These are phyloP conservation scores for Leptopilina drosophilae DNA, from an alignment of 2,888 invertebrate genomes.

Conservation along the genomic window DNA sequence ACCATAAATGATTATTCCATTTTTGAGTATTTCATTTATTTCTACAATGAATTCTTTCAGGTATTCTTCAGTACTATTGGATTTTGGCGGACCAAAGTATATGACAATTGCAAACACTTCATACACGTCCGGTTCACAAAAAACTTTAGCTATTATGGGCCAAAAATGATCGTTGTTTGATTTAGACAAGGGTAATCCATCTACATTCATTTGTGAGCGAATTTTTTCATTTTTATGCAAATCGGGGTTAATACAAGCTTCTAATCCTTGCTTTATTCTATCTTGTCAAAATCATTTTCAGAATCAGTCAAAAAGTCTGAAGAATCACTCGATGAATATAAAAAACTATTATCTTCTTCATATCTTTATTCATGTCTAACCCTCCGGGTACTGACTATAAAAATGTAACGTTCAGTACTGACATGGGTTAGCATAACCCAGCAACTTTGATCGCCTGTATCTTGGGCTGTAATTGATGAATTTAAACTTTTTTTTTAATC, in stretches of 20 bases:
- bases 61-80: not conserved
- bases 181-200: constrained; percentile 44
- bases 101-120: not conserved
- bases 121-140: not conserved
- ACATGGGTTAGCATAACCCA: too few relatives aligned
- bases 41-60: not conserved
- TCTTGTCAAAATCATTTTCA: too few relatives aligned
- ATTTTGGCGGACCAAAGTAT: constrained; percentile 1
- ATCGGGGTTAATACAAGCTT: constrained; percentile 8
- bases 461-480: too few relatives aligned
- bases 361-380: not conserved
- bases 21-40: not conserved
- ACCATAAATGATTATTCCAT: not conserved
- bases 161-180: not conserved
- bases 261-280: constrained; percentile 14
- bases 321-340: not conserved
- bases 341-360: not conserved
- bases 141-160: not conserved
- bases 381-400: too few relatives aligned
- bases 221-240: not conserved
- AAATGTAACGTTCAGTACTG: too few relatives aligned
- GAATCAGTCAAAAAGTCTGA: not conserved
- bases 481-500: too few relatives aligned
- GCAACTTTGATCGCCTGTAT: too few relatives aligned
- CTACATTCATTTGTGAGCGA: constrained; percentile 50